These are phyloP conservation scores for Trissoscelio sp. DNA, from an alignment of 2,888 invertebrate genomes.

Conservation along the genomic window DNA sequence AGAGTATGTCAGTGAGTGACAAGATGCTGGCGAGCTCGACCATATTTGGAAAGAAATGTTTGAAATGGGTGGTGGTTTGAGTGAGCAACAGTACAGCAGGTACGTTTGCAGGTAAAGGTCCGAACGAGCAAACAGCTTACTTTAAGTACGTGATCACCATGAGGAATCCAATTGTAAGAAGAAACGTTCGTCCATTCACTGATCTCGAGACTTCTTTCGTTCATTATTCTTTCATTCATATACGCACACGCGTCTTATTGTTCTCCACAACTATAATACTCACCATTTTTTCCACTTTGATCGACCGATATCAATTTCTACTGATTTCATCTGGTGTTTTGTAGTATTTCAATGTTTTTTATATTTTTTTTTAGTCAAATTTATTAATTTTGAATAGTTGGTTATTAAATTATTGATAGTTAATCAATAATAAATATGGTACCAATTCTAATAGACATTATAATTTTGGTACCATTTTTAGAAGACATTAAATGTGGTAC, in stretches of 20 bases:
- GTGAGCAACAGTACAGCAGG: conserved; percentile 38
- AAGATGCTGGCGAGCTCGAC: conserved; percentile 71
- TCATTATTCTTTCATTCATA: conserved; percentile 70
- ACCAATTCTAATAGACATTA: too few species aligned
- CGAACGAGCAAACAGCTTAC: conserved; percentile 73
- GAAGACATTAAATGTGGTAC: too few species aligned
- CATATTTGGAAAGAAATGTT: conserved; percentile 76
- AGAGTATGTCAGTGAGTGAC: conserved; percentile 51
- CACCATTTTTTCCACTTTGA: conserved; percentile 2
- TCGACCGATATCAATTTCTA: too few species aligned
- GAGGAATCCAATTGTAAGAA: conserved; percentile 66
- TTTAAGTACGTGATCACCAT: conserved; percentile 77
- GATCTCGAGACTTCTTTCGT: conserved; percentile 40
- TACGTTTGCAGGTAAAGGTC: conserved; percentile 60
- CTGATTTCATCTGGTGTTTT: too few species aligned
- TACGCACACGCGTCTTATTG: conserved; percentile 52
- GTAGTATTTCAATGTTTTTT: too few species aligned
- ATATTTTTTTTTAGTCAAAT: too few species aligned
- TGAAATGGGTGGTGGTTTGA: conserved; percentile 69
- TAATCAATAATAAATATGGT: too few species aligned
- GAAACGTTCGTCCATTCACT: conserved; percentile 54
- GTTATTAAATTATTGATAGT: too few species aligned
- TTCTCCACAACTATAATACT: too few species aligned
- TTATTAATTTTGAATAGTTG: too few species aligned
- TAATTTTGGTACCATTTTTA: too few species aligned